A percentile compares a stretch with the other conserved stretches of the same genome.
Evolutionary conservation across 2,797 vertebrate species (phyloP).

Genomic region (Sciurus vulgaris): DNA sequence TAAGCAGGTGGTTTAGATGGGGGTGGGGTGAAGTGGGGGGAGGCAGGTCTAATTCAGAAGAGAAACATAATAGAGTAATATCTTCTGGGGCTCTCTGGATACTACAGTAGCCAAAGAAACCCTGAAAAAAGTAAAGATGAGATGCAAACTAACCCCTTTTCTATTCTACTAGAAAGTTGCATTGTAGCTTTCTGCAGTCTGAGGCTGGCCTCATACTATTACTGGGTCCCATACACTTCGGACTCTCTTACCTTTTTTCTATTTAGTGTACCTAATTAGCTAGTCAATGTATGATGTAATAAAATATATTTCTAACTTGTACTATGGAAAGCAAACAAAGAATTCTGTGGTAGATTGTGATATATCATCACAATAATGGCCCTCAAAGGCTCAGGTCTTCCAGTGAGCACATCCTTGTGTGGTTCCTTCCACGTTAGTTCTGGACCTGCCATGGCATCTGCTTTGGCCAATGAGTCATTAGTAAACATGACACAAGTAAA

Average conservation of each 20-base stretch:
- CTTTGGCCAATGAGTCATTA: background rate
- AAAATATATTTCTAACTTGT: background rate
- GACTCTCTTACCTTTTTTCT: background rate
- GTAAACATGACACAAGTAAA: background rate
- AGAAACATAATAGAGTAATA: background rate
- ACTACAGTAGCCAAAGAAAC: background rate
- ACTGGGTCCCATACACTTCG: background rate
- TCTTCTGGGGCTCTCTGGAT: background rate
- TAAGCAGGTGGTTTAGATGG: background rate
- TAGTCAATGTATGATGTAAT: background rate
- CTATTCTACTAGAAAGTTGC: background rate
- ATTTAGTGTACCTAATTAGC: background rate
- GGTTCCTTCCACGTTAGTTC: background rate
- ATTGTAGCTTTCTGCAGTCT: background rate
- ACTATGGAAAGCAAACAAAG: background rate
- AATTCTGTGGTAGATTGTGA: background rate
- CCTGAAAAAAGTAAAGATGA: background rate
- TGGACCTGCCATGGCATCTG: background rate
- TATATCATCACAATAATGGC: background rate
- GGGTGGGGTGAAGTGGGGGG: fast-evolving
- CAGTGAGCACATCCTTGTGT: background rate
- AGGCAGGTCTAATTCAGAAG: background rate
- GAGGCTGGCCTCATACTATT: background rate
- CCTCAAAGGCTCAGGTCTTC: background rate
- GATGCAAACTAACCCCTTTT: background rate